A percentile compares a stretch with the other conserved stretches of the same genome.
These are phyloP conservation scores for Tretioscincus oriximinensis DNA, from an alignment of 2,113 vertebrate genomes.

Conservation along the genomic window DNA sequence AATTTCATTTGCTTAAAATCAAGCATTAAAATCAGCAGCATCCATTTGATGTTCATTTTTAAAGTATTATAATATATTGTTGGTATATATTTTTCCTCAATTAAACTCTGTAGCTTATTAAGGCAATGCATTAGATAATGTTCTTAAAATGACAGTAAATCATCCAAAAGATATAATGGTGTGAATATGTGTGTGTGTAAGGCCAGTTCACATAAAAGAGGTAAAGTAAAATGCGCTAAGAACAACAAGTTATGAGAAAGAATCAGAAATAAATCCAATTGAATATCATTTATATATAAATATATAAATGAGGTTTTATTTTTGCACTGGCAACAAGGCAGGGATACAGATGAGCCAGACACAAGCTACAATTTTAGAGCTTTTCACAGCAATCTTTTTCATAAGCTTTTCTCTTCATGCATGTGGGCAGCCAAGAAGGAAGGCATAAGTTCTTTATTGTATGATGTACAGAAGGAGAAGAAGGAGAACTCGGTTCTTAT, in stretches of 20 bases:
- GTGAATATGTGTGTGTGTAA: background rate
- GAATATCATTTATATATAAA: background rate
- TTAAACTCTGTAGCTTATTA: conserved; percentile 31
- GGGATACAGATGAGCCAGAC: too few species aligned
- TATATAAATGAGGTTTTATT: too few species aligned
- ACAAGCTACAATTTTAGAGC: too few species aligned
- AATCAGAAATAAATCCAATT: background rate
- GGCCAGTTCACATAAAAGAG: background rate
- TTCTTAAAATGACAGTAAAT: background rate
- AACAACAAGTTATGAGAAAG: background rate
- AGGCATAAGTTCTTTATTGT: too few species aligned
- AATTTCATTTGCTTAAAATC: conserved; percentile 73
- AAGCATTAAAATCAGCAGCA: conserved; percentile 37
- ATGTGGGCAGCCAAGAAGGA: too few species aligned
- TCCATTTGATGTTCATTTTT: conserved; percentile 45
- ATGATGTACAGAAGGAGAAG: too few species aligned
- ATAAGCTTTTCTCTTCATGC: too few species aligned
- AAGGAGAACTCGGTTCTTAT: too few species aligned
- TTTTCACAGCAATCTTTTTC: too few species aligned
- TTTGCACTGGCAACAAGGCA: too few species aligned
- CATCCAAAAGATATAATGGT: background rate
- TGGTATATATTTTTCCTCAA: background rate
- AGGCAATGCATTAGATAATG: conserved; percentile 3
- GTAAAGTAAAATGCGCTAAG: background rate
- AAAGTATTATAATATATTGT: conserved; percentile 33